These are phyloP conservation scores for Phyllostomus hastatus DNA, from an alignment of 2,113 vertebrate species.

Conservation along the genomic window DNA sequence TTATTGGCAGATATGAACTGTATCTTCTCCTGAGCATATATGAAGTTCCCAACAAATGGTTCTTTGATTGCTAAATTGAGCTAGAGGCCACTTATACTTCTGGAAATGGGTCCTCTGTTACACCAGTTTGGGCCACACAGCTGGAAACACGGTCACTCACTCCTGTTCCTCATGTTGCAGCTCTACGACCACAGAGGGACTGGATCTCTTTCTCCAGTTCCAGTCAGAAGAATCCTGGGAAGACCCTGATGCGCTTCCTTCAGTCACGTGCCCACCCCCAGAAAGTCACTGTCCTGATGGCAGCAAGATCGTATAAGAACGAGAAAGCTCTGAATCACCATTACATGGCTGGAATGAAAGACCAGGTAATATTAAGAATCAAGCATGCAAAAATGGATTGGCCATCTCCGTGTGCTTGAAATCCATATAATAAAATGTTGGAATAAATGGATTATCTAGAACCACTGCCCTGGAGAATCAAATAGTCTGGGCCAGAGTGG, in stretches of 20 bases:
- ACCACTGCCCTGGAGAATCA: neutral
- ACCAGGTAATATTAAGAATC: neutral
- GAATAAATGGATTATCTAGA: neutral
- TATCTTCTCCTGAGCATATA: neutral
- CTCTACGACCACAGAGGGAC: neutral
- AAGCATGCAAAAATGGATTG: neutral
- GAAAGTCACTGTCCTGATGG: neutral
- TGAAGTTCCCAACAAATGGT: neutral
- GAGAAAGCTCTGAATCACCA: neutral
- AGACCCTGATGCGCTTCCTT: neutral
- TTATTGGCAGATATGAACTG: neutral
- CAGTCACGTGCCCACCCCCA: neutral
- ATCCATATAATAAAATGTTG: neutral
- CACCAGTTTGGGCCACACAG: neutral
- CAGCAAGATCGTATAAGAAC: neutral
- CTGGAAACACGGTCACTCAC: neutral
- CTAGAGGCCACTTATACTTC: neutral
- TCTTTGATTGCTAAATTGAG: neutral
- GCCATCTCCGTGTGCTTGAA: neutral
- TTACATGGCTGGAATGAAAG: neutral
- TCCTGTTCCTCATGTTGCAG: neutral
- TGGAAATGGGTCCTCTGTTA: neutral
- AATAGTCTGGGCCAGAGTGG: neutral
- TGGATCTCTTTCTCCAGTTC: neutral
- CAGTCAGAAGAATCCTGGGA: neutral